Conservation (phyloP, 2,888 invertebrate species). For the Calliphora vomitoria region DNA sequence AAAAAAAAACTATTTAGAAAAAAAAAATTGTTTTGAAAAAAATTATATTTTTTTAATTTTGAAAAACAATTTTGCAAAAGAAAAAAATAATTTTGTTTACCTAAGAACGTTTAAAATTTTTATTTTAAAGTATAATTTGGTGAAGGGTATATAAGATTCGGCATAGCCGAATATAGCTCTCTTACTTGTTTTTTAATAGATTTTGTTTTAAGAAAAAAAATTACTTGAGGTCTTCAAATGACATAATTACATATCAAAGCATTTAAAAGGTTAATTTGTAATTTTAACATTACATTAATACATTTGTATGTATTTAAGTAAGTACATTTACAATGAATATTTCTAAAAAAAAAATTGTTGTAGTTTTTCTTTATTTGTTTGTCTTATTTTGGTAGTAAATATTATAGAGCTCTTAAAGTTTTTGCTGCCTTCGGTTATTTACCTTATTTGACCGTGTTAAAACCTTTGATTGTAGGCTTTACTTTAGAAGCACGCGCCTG, state of each 20-base stretch:
- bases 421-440: constrained; percentile 60
- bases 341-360: constrained; percentile 30
- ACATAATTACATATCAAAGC: neutral
- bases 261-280: constrained; percentile 41
- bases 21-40: too few species aligned
- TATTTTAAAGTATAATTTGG: too few species aligned
- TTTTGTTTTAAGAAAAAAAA: too few species aligned
- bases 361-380: neutral
- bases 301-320: neutral
- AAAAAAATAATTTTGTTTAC: too few species aligned
- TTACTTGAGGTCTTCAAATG: too few species aligned
- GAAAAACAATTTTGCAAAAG: too few species aligned
- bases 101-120: too few species aligned
- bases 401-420: constrained; percentile 6
- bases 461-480: constrained; percentile 67
- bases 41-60: too few species aligned
- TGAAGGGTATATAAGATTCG: too few species aligned
- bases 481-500: constrained; percentile 69
- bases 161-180: too few species aligned
- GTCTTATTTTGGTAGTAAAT: constrained; percentile 34
- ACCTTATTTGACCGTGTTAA: constrained; percentile 67
- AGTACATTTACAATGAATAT: neutral
- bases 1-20: too few species aligned
- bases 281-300: constrained; percentile 19
- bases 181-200: too few species aligned